A percentile compares a stretch with the other conserved stretches of the same genome.
These are phyloP conservation scores for Trematocara marginatum DNA, from an alignment of 2,113 vertebrate genomes.

Conservation along the genomic window DNA sequence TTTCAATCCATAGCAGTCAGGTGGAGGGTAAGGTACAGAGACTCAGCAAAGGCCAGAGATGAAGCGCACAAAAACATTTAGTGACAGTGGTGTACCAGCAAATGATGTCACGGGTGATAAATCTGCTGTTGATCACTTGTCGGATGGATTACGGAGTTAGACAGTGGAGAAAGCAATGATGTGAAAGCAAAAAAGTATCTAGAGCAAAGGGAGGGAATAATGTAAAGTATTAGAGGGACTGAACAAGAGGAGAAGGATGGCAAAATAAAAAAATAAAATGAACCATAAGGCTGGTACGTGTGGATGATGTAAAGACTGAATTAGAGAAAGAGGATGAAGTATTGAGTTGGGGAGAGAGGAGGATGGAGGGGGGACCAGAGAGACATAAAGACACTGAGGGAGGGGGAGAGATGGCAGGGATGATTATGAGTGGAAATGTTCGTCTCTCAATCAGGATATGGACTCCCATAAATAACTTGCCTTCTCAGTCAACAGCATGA, in stretches of 20 bases:
- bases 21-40: background rate
- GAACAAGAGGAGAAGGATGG: background rate
- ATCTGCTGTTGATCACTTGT: slow-evolving; percentile 23
- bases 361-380: background rate
- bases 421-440: slow-evolving; percentile 46
- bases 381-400: background rate
- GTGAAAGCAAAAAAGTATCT: background rate
- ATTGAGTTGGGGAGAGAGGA: background rate
- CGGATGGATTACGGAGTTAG: background rate
- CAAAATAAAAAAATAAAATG: background rate
- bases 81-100: background rate
- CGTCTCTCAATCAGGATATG: slow-evolving; percentile 61
- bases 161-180: background rate
- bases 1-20: background rate
- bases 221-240: background rate
- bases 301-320: background rate
- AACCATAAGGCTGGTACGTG: background rate
- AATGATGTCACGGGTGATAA: slow-evolving; percentile 42
- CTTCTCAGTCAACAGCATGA: slow-evolving; percentile 39
- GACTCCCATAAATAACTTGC: slow-evolving; percentile 49
- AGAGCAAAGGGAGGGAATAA: background rate
- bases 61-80: slow-evolving; percentile 2
- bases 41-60: background rate
- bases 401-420: background rate
- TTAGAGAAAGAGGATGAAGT: background rate